These are phyloP conservation scores for Scaptodrosophila latifasciaeformis DNA, from an alignment of 2,888 invertebrate species.

Conservation along the genomic window DNA sequence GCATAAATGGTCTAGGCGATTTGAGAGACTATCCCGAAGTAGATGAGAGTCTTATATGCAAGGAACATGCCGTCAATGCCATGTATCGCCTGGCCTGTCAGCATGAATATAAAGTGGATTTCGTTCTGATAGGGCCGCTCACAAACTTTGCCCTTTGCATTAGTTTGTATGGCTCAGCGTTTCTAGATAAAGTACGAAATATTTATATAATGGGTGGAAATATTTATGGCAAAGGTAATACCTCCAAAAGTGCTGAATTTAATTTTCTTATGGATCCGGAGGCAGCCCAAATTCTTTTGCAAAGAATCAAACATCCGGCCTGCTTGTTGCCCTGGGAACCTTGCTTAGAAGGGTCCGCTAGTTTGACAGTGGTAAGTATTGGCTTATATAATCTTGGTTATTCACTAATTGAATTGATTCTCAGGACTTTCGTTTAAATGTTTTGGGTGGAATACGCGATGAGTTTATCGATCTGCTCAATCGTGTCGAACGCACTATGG, in stretches of 20 bases:
- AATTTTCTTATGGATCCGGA: constrained; percentile 87
- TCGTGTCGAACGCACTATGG: constrained; percentile 72
- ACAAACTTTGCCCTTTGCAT: constrained; percentile 87
- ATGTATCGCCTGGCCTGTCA: constrained; percentile 78
- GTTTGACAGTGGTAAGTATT: constrained; percentile 50
- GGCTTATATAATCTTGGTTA: too few species aligned
- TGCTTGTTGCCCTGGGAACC: constrained; percentile 83
- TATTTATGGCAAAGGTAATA: constrained; percentile 81
- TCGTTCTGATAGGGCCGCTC: constrained; percentile 83
- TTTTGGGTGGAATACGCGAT: constrained; percentile 49
- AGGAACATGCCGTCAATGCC: constrained; percentile 78
- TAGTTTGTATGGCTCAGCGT: constrained; percentile 78
- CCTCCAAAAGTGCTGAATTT: constrained; percentile 81
- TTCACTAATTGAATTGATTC: too few species aligned
- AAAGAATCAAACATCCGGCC: constrained; percentile 76
- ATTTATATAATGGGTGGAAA: constrained; percentile 88
- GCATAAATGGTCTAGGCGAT: constrained; percentile 83
- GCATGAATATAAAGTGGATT: constrained; percentile 77
- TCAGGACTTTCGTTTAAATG: constrained; percentile 77
- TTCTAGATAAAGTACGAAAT: constrained; percentile 79
- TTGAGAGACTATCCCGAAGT: constrained; percentile 75
- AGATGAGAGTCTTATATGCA: constrained; percentile 71
- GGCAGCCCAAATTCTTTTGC: constrained; percentile 81
- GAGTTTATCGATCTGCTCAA: constrained; percentile 76
- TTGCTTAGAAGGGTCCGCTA: constrained; percentile 71